Conservation (phyloP, 2,113 vertebrate genomes). For the Notechis scutatus region DNA sequence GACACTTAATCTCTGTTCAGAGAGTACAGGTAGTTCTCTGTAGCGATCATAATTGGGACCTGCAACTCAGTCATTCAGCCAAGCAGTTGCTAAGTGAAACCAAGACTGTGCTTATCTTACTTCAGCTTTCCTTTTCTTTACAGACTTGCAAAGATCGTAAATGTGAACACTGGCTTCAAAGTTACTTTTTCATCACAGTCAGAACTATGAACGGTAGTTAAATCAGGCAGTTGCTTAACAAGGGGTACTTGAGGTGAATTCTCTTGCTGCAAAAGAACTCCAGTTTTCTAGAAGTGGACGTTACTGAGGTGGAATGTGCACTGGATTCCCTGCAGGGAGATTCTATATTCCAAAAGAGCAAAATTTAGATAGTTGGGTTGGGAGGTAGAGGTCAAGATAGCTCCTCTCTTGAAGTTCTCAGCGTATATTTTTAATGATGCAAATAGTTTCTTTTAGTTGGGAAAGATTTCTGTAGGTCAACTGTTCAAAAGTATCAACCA, state of each 20-base stretch:
- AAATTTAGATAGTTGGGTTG: neutral
- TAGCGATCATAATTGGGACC: neutral
- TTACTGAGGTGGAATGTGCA: neutral
- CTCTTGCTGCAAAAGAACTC: neutral
- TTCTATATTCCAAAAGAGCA: neutral
- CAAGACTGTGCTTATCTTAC: neutral
- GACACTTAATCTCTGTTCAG: neutral
- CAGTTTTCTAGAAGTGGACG: neutral
- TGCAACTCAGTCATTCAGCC: neutral
- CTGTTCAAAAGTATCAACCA: neutral
- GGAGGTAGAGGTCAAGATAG: neutral
- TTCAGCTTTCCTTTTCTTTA: neutral
- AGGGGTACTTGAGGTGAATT: neutral
- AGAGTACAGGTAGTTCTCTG: neutral
- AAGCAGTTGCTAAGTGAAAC: neutral
- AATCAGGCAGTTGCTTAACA: neutral
- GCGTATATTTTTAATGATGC: neutral
- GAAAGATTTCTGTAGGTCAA: neutral
- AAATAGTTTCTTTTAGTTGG: neutral
- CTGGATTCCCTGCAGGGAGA: neutral
- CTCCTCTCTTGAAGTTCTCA: neutral
- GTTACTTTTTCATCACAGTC: neutral
- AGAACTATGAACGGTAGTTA: neutral
- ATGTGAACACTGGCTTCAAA: neutral
- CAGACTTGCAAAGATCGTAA: neutral